These are phyloP conservation scores for Orientallactaga sibirica DNA, from an alignment of 2,797 vertebrate genomes.

Conservation along the genomic window DNA sequence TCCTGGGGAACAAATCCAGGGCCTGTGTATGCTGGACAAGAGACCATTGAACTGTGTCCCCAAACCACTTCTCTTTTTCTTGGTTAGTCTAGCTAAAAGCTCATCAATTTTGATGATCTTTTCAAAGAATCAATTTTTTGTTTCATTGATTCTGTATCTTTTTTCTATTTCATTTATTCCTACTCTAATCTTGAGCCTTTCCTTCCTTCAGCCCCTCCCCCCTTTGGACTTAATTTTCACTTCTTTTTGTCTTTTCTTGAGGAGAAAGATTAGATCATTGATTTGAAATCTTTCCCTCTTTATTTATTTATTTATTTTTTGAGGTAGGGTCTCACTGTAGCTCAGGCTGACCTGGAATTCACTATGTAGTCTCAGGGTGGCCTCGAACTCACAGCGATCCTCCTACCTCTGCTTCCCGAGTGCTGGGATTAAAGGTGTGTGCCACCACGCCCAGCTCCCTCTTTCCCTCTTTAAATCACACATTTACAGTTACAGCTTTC, in stretches of 20 bases:
- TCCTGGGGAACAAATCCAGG: background rate
- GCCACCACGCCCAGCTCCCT: too few relatives aligned
- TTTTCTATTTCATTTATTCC: background rate
- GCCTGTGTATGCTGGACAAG: too few relatives aligned
- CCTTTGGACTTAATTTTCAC: conserved; percentile 11
- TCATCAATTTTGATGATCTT: conserved; percentile 8
- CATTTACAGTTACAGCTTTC: background rate
- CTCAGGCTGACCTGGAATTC: too few relatives aligned
- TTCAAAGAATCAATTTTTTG: background rate
- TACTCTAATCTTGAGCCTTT: background rate
- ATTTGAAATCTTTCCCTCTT: conserved; percentile 18
- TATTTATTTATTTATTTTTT: background rate
- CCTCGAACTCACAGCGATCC: too few relatives aligned
- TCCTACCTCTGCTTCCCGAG: too few relatives aligned
- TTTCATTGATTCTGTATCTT: background rate
- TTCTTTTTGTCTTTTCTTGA: conserved; percentile 16
- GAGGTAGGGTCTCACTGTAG: too few relatives aligned
- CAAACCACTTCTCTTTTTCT: background rate
- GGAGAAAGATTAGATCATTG: background rate
- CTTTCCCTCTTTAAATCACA: background rate
- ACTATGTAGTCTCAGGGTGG: too few relatives aligned
- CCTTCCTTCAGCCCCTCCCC: background rate
- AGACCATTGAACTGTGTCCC: too few relatives aligned
- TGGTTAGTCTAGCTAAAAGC: background rate
- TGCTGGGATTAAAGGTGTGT: too few relatives aligned